phyloP scores from a whole-genome alignment of 2,888 invertebrate species.

The Plagodis pulveraria region DNA sequence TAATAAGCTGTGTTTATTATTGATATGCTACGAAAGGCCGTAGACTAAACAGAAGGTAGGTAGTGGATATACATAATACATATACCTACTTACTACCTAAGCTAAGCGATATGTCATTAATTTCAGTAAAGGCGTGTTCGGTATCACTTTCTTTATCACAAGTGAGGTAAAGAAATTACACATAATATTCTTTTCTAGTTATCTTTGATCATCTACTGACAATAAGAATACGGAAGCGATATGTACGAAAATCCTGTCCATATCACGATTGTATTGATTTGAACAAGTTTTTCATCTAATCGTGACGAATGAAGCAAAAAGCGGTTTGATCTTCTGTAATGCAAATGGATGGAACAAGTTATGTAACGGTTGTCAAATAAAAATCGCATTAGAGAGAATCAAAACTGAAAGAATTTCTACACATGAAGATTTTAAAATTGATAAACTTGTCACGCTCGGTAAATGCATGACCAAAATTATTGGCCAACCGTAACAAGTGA shows the following conservation, averaged over 20 bases:
- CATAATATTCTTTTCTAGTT: neutral
- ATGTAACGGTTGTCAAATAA: constrained; percentile 11
- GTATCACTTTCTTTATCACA: neutral
- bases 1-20: constrained; percentile 15
- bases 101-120: neutral
- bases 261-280: neutral
- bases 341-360: constrained; percentile 7
- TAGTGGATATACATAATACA: neutral
- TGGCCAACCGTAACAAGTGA: constrained; percentile 20
- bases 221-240: constrained; percentile 7
- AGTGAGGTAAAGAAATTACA: neutral
- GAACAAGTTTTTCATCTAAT: constrained; percentile 7
- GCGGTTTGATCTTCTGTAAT: constrained; percentile 2
- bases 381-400: neutral
- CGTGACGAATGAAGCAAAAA: constrained; percentile 5
- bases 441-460: constrained; percentile 21
- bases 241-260: neutral
- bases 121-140: neutral
- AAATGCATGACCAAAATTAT: constrained; percentile 36
- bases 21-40: constrained; percentile 8
- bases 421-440: constrained; percentile 5
- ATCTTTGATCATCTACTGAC: constrained; percentile 21
- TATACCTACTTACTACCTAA: too few relatives aligned
- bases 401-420: neutral
- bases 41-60: constrained; percentile 21